Evolutionary conservation across 2,113 vertebrate species (phyloP).

Genomic region (Hucho hucho): DNA sequence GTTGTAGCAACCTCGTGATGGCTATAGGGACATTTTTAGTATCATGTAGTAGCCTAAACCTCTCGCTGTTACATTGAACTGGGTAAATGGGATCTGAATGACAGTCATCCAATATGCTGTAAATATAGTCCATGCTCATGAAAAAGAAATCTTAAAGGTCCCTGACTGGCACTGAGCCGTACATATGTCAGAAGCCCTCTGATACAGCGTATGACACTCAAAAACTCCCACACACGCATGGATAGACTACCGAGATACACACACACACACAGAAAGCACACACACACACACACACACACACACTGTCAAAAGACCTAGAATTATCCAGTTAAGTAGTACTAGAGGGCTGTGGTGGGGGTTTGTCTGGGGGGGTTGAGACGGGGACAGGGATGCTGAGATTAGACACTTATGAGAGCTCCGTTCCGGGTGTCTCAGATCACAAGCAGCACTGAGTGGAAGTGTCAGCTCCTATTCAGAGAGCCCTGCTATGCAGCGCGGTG

Average conservation of each 20-base stretch:
- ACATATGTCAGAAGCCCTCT: too few species aligned
- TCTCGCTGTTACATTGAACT: too few species aligned
- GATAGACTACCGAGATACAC: conserved; percentile 33
- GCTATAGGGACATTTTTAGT: too few species aligned
- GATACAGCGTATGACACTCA: not conserved
- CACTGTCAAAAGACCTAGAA: conserved; percentile 2
- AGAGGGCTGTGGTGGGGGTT: conserved; percentile 51
- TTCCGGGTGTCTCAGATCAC: conserved; percentile 67
- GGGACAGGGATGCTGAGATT: conserved; percentile 57
- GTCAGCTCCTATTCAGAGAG: conserved; percentile 64
- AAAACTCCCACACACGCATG: not conserved
- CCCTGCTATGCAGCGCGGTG: conserved; percentile 47
- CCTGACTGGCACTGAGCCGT: too few species aligned
- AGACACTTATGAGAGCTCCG: conserved; percentile 60
- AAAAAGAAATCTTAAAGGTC: too few species aligned
- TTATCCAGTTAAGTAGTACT: conserved; percentile 41
- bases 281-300: conserved; percentile 23
- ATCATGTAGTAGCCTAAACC: too few species aligned
- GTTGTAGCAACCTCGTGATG: too few species aligned
- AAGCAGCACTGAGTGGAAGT: conserved; percentile 63
- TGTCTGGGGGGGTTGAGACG: conserved; percentile 10
- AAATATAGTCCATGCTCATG: too few species aligned
- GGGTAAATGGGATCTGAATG: too few species aligned
- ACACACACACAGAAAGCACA: too few species aligned
- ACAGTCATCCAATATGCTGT: too few species aligned